Evolutionary conservation across 2,888 invertebrate species (phyloP).

Genomic region (Chymomyza amoena): DNA sequence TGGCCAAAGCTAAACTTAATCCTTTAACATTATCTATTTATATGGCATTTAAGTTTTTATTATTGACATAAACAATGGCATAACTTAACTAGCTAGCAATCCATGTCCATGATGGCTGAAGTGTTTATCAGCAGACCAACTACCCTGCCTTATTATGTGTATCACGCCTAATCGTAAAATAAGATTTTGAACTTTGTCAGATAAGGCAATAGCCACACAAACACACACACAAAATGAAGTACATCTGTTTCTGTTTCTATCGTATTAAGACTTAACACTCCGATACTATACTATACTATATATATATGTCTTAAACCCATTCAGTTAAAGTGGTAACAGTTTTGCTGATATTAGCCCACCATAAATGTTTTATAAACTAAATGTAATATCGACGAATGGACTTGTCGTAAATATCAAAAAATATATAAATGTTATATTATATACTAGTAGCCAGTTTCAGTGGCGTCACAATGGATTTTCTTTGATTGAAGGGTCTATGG

Average conservation of each 20-base stretch:
- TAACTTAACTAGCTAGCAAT: neutral
- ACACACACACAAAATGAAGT: constrained; percentile 14
- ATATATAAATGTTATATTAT: constrained; percentile 37
- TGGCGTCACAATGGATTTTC: constrained; percentile 18
- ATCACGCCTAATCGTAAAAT: constrained; percentile 71
- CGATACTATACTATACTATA: constrained; percentile 20
- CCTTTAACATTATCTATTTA: constrained; percentile 58
- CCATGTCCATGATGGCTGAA: constrained; percentile 6
- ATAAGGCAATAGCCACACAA: constrained; percentile 43
- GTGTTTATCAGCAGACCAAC: constrained; percentile 51
- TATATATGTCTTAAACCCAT: neutral
- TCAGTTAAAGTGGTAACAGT: neutral
- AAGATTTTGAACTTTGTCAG: constrained; percentile 69
- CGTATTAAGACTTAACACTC: constrained; percentile 44
- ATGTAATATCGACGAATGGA: constrained; percentile 66
- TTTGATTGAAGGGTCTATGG: constrained; percentile 9
- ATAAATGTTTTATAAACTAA: constrained; percentile 57
- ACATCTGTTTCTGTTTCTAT: constrained; percentile 7
- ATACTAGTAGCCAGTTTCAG: neutral
- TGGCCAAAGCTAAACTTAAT: constrained; percentile 41
- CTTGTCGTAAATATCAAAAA: constrained; percentile 67
- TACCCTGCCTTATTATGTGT: constrained; percentile 48
- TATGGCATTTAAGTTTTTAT: constrained; percentile 48
- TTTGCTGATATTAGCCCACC: constrained; percentile 46
- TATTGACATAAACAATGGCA: constrained; percentile 58